Evolutionary conservation across 2,888 invertebrate genomes (phyloP), one percentile per base, ranked within the genome.

Genomic region (Lasioglossum calceatum): DNA sequence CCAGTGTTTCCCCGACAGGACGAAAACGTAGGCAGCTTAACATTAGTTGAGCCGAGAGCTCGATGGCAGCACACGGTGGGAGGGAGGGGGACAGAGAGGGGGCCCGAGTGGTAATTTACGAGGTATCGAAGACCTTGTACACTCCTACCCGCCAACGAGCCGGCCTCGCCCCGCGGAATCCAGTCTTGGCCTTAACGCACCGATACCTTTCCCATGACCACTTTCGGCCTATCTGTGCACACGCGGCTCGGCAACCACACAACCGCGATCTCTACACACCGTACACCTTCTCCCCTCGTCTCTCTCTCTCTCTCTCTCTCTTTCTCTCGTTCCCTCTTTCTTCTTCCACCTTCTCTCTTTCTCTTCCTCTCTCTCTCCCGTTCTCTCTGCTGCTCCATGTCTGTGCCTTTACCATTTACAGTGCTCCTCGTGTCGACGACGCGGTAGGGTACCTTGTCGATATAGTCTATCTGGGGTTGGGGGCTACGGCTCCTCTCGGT

Each of bases 101-200:
- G 79, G 70, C 77, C 81, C 82, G 90, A 90, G 91, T 91, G 93
- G 94, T 95, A 95, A 95, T 95, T 95, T 95, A 95, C 94, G 95
- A 95, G 95, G 95, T 95, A 95, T 94, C 94, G 95, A 95, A 95
- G 95, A 94, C 95, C 94, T 94, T 95, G 94, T 94, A 94, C 94
- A 93, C 94, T 94, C 94, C 93, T 94, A 94, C 94, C 94, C 94
- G 92, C 91, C 93, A 94, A 94, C 93, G 92, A 93, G 92, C 92
- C 92, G 87, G 93, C 93, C 93, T 93, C 92, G 93, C 93, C 94
- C 93, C 92, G 93, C 93, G 92, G 93, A 94, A 94, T 93, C 93
- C 93, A 92, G 93, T 94, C 93, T 91, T 91, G 92, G 92, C 92
- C 92, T 92, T 92, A 93, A 93, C 93, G 93, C 93, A 92, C 92